phyloP scores from a whole-genome alignment of 2,113 vertebrate genomes.

The Bubalus kerabau region DNA sequence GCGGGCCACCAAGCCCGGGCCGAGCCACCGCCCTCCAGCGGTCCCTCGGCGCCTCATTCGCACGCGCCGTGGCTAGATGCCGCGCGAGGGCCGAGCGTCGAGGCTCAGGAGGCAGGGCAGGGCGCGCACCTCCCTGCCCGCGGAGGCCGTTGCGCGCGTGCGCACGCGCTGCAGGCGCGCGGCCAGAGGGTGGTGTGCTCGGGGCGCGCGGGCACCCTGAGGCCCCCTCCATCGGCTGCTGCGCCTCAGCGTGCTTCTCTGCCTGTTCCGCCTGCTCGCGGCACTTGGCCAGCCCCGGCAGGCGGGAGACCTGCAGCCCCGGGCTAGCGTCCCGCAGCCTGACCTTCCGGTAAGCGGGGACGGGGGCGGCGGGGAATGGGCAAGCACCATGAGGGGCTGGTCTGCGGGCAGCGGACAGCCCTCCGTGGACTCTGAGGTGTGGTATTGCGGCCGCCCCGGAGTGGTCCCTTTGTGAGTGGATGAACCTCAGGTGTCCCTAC shows the following conservation, averaged over 20 bases:
- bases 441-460: not conserved
- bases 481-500: not conserved
- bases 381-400: not conserved
- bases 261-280: not conserved
- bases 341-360: slow-evolving; percentile 49
- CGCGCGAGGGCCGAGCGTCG: not conserved
- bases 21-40: too few relatives aligned
- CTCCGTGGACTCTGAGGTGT: not conserved
- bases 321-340: slow-evolving; percentile 11
- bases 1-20: too few relatives aligned
- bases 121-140: not conserved
- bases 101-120: not conserved
- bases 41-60: not conserved
- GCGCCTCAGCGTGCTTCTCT: not conserved
- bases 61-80: fast-evolving
- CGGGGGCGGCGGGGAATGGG: not conserved
- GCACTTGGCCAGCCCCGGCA: not conserved
- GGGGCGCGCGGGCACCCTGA: not conserved
- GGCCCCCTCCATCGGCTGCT: not conserved
- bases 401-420: not conserved
- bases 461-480: not conserved
- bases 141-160: not conserved
- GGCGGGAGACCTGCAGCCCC: not conserved
- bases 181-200: not conserved
- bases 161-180: not conserved